phyloP scores from a whole-genome alignment of 2,888 invertebrate genomes.

The Rotaria macrura region DNA sequence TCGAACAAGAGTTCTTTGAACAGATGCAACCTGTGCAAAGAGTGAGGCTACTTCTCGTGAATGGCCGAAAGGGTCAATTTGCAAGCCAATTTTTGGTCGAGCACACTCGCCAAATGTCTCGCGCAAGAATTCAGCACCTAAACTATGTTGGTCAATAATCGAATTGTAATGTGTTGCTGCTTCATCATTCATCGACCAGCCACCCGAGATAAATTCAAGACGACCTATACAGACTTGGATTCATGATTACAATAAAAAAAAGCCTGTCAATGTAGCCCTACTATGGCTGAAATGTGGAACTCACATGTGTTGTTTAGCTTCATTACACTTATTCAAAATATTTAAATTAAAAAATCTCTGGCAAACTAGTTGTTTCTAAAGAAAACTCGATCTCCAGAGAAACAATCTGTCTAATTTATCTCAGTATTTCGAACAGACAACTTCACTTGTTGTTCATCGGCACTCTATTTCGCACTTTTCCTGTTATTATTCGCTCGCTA shows the following conservation, averaged over 20 bases:
- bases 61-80: constrained; percentile 77
- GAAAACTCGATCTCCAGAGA: too few relatives aligned
- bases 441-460: too few relatives aligned
- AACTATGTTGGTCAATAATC: constrained; percentile 55
- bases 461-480: too few relatives aligned
- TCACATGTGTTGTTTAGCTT: too few relatives aligned
- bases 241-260: background rate
- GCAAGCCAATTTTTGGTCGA: constrained; percentile 67
- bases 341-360: too few relatives aligned
- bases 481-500: too few relatives aligned
- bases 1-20: background rate
- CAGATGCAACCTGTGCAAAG: constrained; percentile 49
- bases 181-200: constrained; percentile 53
- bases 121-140: constrained; percentile 52
- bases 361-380: too few relatives aligned
- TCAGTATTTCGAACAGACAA: too few relatives aligned
- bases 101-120: constrained; percentile 57
- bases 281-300: too few relatives aligned
- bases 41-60: constrained; percentile 71
- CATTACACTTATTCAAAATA: too few relatives aligned
- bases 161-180: constrained; percentile 54
- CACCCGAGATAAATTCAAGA: constrained; percentile 32
- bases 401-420: too few relatives aligned
- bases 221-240: constrained; percentile 39
- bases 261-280: too few relatives aligned